These are phyloP conservation scores for Callithrix jacchus DNA, from an alignment of 2,113 vertebrate genomes.

Conservation along the genomic window DNA sequence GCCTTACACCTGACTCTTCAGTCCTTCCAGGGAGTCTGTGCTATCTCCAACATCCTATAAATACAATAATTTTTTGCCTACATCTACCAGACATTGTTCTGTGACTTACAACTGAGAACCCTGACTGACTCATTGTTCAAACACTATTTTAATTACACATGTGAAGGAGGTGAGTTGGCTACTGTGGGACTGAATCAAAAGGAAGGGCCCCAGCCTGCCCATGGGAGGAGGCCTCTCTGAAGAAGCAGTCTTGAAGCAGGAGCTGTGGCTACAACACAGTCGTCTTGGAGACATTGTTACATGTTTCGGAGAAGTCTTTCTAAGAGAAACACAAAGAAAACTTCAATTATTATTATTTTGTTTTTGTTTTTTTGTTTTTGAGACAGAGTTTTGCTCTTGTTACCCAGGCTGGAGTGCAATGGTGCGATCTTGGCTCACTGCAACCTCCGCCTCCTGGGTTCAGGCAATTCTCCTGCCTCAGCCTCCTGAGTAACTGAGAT, in stretches of 20 bases:
- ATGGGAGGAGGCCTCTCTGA: background rate
- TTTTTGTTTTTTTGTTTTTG: too few species aligned
- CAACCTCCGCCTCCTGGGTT: too few species aligned
- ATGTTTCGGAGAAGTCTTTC: background rate
- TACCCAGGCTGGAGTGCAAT: too few species aligned
- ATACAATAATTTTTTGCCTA: background rate
- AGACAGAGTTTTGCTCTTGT: too few species aligned
- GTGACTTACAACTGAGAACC: background rate
- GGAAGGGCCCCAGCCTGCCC: accelerated
- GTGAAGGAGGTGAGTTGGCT: background rate
- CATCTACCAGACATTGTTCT: background rate
- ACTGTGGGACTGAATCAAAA: background rate
- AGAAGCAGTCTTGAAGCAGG: background rate
- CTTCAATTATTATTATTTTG: too few species aligned
- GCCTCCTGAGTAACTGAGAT: too few species aligned
- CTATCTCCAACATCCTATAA: background rate
- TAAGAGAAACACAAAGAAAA: background rate
- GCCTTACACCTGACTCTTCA: too few species aligned
- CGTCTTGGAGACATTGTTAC: background rate
- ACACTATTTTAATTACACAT: background rate
- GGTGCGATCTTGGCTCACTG: too few species aligned
- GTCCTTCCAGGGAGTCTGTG: background rate
- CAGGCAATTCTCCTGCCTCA: too few species aligned
- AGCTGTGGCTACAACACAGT: too few species aligned
- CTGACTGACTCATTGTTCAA: background rate